Base-by-base conservation (phyloP, 1,140 invertebrate species). In the Panagrolaimus sp. region DNA sequence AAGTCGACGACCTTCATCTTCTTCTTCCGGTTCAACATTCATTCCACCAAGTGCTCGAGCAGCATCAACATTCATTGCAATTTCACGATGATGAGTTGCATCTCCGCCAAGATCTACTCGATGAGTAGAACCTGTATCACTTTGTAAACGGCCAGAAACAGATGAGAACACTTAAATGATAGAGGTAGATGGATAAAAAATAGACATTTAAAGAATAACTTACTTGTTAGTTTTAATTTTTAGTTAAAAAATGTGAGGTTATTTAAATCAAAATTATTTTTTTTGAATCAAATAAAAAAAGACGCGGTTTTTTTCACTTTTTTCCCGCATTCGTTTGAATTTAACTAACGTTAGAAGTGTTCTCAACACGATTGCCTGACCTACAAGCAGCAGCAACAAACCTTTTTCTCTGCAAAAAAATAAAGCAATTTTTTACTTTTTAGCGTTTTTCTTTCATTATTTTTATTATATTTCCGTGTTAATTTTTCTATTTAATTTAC, bases 81-180 rank as follows among this genome's bases (percentile, higher is more conserved):
- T 27, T 57, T 57, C 51, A 57, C 51, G 51, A 57, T 57, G 51
- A 25, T 57, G 51, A 16, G 51, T 57, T 8, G 51, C 51, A 23
- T 57, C 51, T 11, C 51, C 51, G 1, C 51, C 51, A 27, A 57
- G 51, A 20, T 57, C 51, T 25, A 27, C 51, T 20, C 51, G 51
- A 57, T 57, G 51, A 1, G 51, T 27, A 5, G 51, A 57, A 20
- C 51, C 16, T 13, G 51, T 57, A 25, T 57, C 9, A 27, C 20
- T 25, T 57, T 57, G 51, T 11, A 57, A 1, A 4, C 51, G 51
- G 51, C 51, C 51, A 16, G 51, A 57, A 20, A 57, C 27, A 16
- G 51, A 57, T 23, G 51, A 57, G 11, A n/a, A 27, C 51, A 57
- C 51, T 57, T 20, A 57, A 57, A 57, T 13, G 16, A 16, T 11